Conservation (phyloP, 2,888 invertebrate species). For the Chalcis sispes region DNA sequence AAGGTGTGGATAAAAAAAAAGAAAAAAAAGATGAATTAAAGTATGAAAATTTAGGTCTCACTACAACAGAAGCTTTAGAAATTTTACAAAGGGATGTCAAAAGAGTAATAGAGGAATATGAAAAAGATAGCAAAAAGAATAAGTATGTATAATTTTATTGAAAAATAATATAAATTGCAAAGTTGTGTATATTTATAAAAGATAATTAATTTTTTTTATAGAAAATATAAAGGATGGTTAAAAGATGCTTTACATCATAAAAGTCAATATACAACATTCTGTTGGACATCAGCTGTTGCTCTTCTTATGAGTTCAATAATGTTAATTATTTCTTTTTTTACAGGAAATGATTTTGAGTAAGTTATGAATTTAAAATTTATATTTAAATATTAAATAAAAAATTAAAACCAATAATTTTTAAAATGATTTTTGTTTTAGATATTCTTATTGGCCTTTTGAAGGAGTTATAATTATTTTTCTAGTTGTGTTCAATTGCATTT, state of each 20-base stretch:
- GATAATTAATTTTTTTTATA: conserved; percentile 69
- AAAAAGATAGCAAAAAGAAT: conserved; percentile 79
- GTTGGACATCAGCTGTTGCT: conserved; percentile 81
- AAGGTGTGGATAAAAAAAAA: conserved; percentile 32
- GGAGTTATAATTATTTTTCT: conserved; percentile 78
- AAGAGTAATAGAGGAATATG: conserved; percentile 81
- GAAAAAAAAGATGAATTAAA: conserved; percentile 38
- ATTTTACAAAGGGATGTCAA: conserved; percentile 85
- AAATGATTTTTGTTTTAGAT: conserved; percentile 37
- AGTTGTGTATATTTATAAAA: conserved; percentile 1
- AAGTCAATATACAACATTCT: conserved; percentile 81
- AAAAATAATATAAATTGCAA: conserved; percentile 10
- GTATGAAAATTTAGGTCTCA: conserved; percentile 77
- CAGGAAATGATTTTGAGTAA: conserved; percentile 62
- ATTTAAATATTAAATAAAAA: conserved; percentile 13
- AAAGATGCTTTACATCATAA: conserved; percentile 78
- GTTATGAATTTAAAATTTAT: conserved; percentile 10
- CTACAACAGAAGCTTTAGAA: conserved; percentile 83
- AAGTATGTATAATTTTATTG: conserved; percentile 72
- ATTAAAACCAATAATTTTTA: not conserved
- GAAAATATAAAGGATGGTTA: conserved; percentile 77
- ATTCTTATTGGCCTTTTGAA: conserved; percentile 75
- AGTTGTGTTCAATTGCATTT: conserved; percentile 78
- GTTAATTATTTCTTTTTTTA: conserved; percentile 76
- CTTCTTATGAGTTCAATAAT: conserved; percentile 78